Base-by-base conservation (phyloP, 2,888 invertebrate species). In the Buathra laborator region DNA sequence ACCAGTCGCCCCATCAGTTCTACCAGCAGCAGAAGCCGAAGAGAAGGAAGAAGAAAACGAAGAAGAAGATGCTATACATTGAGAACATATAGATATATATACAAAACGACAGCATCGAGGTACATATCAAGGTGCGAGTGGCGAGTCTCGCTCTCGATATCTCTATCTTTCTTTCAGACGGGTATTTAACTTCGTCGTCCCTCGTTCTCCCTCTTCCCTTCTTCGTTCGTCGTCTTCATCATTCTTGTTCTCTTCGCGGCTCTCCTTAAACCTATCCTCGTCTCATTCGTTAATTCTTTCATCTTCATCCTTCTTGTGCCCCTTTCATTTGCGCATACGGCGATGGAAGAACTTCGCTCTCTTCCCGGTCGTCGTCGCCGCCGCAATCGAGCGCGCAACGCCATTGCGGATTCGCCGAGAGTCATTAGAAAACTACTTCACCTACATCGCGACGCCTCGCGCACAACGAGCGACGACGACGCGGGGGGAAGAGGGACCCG, bases 361-460 rank as follows among this genome's bases (percentile, higher is more conserved):
- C 37, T 37, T 64, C 19, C 16, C 37, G 19, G 66, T 74, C 43
- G 53, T 78, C 44, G 51, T 51, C 71, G 64, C 77, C 71, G 64
- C 77, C 70, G 71, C 48, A 66, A 71, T 85, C 51, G 68, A 70
- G 79, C 68, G 74, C 77, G 78, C 79, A 72, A 59, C 78, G 72
- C 82, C 56, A 59, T 81, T 10, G 80, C 80, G 72, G 46, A 83
- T 80, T 83, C 76, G 85, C 59, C 83, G 82, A 75, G 74, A 80
- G 87, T 88, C 88, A 87, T 87, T 90, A 89, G 84, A 89, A 89
- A 91, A 90, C 83, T 89, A 88, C 89, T 90, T 91, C 90, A 89
- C 88, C 89, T 89, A 89, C 87, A 89, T 90, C 86, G 86, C 77
- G 81, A 80, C 78, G 80, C 74, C 85, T 68, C 81, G 62, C 67